Percentiles rank a stretch among this genome's conserved stretches.
Conservation (phyloP, 2,797 vertebrate species). For the Alcedo atthis region DNA sequence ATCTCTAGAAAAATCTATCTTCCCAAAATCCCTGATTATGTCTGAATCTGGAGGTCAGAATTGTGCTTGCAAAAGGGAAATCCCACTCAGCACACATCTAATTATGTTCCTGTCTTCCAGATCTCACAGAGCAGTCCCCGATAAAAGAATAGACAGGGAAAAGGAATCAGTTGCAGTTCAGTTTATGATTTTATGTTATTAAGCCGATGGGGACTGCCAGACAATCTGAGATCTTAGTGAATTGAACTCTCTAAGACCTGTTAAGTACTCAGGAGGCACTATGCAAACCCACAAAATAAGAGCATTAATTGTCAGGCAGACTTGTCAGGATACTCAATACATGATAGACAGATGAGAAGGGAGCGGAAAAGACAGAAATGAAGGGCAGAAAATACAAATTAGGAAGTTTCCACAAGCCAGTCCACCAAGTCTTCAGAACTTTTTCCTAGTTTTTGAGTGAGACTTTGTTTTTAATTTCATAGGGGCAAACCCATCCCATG, state of each 20-base stretch:
- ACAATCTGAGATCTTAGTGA: conserved; percentile 52
- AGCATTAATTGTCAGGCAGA: conserved; percentile 28
- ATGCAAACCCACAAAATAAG: conserved; percentile 50
- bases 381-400: neutral
- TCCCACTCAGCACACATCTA: conserved; percentile 29
- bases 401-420: neutral
- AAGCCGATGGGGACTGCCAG: conserved; percentile 49
- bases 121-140: neutral
- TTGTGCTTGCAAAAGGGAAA: conserved; percentile 25
- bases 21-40: neutral
- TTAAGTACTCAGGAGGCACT: conserved; percentile 51
- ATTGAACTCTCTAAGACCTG: conserved; percentile 58
- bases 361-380: neutral
- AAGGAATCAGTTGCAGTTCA: neutral
- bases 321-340: conserved; percentile 39
- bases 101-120: conserved; percentile 15
- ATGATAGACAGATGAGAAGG: neutral
- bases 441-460: neutral
- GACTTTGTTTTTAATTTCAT: neutral
- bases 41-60: neutral
- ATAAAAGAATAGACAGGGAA: conserved; percentile 21
- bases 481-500: neutral
- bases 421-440: neutral
- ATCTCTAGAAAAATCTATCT: conserved; percentile 12
- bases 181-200: conserved; percentile 57